Conservation (phyloP, 2,888 invertebrate genomes). For the Hanleya hanleyi region DNA sequence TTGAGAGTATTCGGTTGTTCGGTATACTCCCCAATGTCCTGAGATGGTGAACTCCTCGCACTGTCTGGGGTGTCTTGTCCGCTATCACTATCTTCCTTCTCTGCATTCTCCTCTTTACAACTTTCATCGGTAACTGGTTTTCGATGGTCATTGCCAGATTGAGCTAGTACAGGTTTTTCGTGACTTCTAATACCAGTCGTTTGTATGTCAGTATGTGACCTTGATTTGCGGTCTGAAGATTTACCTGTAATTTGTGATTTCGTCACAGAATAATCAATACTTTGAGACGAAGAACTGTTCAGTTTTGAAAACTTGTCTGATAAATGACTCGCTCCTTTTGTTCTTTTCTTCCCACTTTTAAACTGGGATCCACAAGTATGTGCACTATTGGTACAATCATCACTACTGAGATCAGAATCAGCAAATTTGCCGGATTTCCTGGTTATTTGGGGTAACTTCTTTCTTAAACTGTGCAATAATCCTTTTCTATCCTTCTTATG, state of each 20-base stretch:
- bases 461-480: conserved; percentile 30
- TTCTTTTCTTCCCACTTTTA: conserved; percentile 38
- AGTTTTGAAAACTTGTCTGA: conserved; percentile 55
- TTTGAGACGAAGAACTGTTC: conserved; percentile 51
- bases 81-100: neutral
- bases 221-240: neutral
- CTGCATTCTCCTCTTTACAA: neutral
- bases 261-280: conserved; percentile 17
- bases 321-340: conserved; percentile 49
- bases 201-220: neutral
- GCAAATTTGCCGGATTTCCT: no score
- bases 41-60: neutral
- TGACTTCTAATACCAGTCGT: neutral
- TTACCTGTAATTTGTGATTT: neutral
- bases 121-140: neutral
- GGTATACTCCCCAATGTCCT: neutral
- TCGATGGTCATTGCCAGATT: neutral
- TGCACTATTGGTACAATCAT: neutral
- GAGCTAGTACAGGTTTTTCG: neutral
- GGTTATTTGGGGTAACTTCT: neutral
- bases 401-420: neutral
- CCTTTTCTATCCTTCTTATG: conserved; percentile 24
- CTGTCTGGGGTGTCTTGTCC: conserved; percentile 5
- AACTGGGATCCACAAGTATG: neutral
- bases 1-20: neutral